These are phyloP conservation scores for Rhinichthys klamathensis DNA, from an alignment of 2,113 vertebrate genomes.

Conservation along the genomic window DNA sequence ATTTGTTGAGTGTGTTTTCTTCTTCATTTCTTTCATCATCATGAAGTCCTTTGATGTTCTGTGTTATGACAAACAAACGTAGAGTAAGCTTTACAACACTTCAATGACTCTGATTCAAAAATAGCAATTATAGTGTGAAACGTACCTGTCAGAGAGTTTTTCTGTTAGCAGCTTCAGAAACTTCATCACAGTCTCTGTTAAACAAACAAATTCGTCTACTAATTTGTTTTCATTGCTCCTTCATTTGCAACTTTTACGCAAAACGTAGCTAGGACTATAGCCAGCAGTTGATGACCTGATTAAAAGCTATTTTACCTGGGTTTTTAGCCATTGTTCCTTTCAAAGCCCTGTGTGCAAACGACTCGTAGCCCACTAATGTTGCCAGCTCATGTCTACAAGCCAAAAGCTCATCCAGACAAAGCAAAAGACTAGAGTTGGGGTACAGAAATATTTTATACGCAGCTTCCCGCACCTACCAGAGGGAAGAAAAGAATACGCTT, in stretches of 20 bases:
- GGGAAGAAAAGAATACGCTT: not conserved
- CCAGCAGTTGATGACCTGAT: not conserved
- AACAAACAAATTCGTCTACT: not conserved
- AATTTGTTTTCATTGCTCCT: not conserved
- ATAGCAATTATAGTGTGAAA: not conserved
- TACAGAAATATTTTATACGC: conserved; percentile 94
- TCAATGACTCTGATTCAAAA: not conserved
- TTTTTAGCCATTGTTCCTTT: conserved; percentile 91
- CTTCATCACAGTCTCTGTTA: conserved; percentile 86
- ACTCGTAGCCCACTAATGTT: conserved; percentile 88
- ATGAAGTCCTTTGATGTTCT: conserved; percentile 89
- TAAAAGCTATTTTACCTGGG: conserved; percentile 78
- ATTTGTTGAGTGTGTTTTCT: conserved; percentile 70
- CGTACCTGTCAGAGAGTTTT: conserved; percentile 85
- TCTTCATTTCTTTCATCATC: conserved; percentile 90
- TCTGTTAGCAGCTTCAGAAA: conserved; percentile 91
- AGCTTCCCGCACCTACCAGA: conserved; percentile 86
- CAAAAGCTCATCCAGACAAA: conserved; percentile 86
- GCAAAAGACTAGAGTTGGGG: conserved; percentile 81
- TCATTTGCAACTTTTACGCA: not conserved
- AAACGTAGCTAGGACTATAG: not conserved
- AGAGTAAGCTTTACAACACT: conserved; percentile 21
- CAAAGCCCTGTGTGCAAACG: conserved; percentile 89
- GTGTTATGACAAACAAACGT: conserved; percentile 22
- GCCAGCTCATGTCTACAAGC: conserved; percentile 84